Base-by-base conservation (phyloP, 2,113 vertebrate genomes). In the Chloebia gouldiae region DNA sequence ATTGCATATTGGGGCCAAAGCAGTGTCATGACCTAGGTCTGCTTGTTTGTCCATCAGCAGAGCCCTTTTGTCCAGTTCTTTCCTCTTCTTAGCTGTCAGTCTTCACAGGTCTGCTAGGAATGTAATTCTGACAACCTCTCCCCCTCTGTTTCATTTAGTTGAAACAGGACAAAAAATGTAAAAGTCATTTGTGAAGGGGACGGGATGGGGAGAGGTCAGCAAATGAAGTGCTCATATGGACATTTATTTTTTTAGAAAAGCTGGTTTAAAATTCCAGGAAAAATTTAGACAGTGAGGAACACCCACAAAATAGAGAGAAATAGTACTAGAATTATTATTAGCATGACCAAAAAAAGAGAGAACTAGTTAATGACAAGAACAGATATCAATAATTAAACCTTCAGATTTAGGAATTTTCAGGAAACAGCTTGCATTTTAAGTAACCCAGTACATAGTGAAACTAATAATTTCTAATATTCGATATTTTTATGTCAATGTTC, bases 391-490 rank as follows among this genome's bases (percentile, higher is more conserved):
- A 92, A 87, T 61, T 70, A 77, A 27, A 59, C 22, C 24, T 96
- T 66, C 45, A 77, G 27, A 35, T 73, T 86, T 73, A 69, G 64
- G 40, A 61, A 65, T 81, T 87, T 78, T 90, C 65, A 75, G 65
- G 69, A 77, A 65, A 37, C 27, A 92, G 87, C 76, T 45, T 85
- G 49, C 63, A 87, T 75, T 93, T 94, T 73, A 90, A 93, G 54
- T 69, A 93, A 87, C 12, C 6, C 13, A 37, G 16, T 53, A 79
- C 7, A 40, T 39, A 45, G 2, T 40, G n/a, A 64, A 96, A 92
- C 21, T 50, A 86, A 71, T 71, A 81, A 57, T 60, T 82, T 37
- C 25, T n/a, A 51, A 22, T 68, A 59, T 35, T n/a, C 12, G 28
- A 9, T 49, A 45, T 24, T 86, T 82, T 75, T 1, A 80, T 65